Conservation (phyloP, 1,140 invertebrate genomes). For the Bombus vancouverensis region DNA sequence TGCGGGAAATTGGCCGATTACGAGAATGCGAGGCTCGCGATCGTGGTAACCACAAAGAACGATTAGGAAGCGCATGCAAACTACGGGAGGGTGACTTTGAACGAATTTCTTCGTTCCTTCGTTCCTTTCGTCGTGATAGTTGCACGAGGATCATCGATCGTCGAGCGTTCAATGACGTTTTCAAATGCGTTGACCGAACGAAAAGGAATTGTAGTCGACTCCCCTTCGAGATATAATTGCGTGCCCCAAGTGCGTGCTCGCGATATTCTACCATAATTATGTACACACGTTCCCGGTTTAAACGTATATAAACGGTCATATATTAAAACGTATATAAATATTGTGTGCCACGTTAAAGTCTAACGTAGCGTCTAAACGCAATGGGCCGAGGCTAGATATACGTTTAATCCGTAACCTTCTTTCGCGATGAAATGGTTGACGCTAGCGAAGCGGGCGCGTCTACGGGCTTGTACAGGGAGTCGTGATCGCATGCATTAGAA, state of each 20-base stretch:
- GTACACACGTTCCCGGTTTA: background rate
- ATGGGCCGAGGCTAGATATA: background rate
- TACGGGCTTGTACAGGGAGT: background rate
- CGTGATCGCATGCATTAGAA: constrained; percentile 69
- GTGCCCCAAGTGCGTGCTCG: background rate
- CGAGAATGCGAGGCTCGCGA: background rate
- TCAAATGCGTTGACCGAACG: background rate
- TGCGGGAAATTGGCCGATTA: constrained; percentile 71
- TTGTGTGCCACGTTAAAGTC: no score
- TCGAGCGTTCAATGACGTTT: background rate
- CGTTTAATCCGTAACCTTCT: background rate
- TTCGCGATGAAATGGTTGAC: background rate
- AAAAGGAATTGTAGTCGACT: background rate
- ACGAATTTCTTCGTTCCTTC: background rate
- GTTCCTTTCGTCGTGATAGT: background rate
- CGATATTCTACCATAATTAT: background rate
- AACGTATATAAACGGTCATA: background rate
- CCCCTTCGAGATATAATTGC: background rate
- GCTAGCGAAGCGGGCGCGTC: constrained; percentile 42
- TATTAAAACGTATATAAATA: background rate
- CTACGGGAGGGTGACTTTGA: constrained; percentile 34
- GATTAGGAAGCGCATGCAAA: constrained; percentile 73
- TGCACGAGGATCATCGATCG: background rate
- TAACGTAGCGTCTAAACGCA: no score
- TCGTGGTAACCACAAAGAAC: background rate